These are phyloP conservation scores for Pelosia muscerda DNA, from an alignment of 2,888 invertebrate species.

Conservation along the genomic window DNA sequence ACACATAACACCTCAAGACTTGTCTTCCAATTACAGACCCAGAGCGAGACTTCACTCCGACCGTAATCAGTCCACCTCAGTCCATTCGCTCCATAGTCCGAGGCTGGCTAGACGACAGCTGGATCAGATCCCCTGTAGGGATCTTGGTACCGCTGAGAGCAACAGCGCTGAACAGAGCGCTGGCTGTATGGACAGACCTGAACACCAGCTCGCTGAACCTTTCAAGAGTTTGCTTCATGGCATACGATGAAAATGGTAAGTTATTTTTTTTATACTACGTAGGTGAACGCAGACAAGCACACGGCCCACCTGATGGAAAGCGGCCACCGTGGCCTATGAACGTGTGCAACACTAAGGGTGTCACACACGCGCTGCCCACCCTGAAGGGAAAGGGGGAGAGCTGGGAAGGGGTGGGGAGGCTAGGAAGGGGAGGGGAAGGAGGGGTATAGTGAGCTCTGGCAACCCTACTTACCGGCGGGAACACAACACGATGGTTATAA, in stretches of 20 bases:
- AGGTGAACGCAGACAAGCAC: too few relatives aligned
- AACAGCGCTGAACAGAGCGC: constrained; percentile 69
- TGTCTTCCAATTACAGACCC: constrained; percentile 36
- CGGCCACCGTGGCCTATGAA: too few relatives aligned
- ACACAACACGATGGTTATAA: too few relatives aligned
- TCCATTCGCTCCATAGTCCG: constrained; percentile 70
- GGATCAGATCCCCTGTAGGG: constrained; percentile 78
- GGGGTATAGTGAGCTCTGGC: too few relatives aligned
- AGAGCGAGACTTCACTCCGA: constrained; percentile 37
- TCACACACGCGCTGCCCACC: too few relatives aligned
- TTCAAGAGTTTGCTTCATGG: constrained; percentile 76
- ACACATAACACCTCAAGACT: not conserved
- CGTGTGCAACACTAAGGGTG: too few relatives aligned
- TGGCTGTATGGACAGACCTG: constrained; percentile 79
- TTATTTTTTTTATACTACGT: too few relatives aligned
- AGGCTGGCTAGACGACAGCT: constrained; percentile 79
- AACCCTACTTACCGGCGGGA: too few relatives aligned
- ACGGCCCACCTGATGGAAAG: too few relatives aligned
- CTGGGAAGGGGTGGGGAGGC: too few relatives aligned
- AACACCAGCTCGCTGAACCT: constrained; percentile 69
- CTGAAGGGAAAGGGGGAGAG: too few relatives aligned
- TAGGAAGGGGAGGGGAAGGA: too few relatives aligned
- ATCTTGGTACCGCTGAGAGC: constrained; percentile 80
- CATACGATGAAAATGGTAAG: constrained; percentile 82
- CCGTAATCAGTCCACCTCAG: constrained; percentile 55